phyloP scores from a whole-genome alignment of 2,888 invertebrate species.

The Sinopyrophorus schimmeli region DNA sequence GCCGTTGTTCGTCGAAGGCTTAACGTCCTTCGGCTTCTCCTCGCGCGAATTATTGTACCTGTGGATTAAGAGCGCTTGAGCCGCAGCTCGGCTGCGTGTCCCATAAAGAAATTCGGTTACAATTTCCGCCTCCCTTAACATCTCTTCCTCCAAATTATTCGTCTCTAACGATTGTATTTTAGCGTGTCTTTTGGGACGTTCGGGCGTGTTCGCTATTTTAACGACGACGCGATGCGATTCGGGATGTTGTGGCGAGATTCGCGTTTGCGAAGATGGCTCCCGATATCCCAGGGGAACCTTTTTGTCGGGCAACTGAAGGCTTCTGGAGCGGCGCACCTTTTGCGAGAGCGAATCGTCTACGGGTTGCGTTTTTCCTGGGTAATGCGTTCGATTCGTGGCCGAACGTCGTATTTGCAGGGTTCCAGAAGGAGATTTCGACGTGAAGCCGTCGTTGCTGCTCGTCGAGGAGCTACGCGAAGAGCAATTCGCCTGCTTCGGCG shows the following conservation, averaged over 20 bases:
- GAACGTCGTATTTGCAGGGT: slow-evolving; percentile 40
- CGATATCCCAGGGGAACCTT: slow-evolving; percentile 34
- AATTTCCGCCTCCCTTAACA: slow-evolving; percentile 60
- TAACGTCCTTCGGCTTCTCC: slow-evolving; percentile 42
- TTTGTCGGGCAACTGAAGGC: slow-evolving; percentile 66
- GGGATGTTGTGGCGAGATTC: slow-evolving; percentile 53
- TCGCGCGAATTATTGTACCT: slow-evolving; percentile 50
- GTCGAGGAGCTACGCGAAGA: slow-evolving; percentile 48
- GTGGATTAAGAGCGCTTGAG: slow-evolving; percentile 56
- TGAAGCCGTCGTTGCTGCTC: slow-evolving; percentile 48
- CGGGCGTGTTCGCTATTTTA: slow-evolving; percentile 48
- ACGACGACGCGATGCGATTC: slow-evolving; percentile 51
- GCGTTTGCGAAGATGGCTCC: slow-evolving; percentile 36
- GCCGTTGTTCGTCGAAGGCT: slow-evolving; percentile 45
- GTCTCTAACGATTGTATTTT: slow-evolving; percentile 37
- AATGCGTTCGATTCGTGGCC: slow-evolving; percentile 36
- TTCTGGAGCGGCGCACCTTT: slow-evolving; percentile 60
- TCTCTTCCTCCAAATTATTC: slow-evolving; percentile 53
- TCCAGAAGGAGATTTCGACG: slow-evolving; percentile 42
- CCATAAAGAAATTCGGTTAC: slow-evolving; percentile 63
- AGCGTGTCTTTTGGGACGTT: slow-evolving; percentile 40
- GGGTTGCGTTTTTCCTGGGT: slow-evolving; percentile 24
- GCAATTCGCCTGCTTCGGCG: slow-evolving; percentile 44
- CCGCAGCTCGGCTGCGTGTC: slow-evolving; percentile 58
- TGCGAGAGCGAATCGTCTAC: slow-evolving; percentile 42